Evolutionary conservation across 2,113 vertebrate species (phyloP).

Genomic region (Chlamydotis undulata): DNA sequence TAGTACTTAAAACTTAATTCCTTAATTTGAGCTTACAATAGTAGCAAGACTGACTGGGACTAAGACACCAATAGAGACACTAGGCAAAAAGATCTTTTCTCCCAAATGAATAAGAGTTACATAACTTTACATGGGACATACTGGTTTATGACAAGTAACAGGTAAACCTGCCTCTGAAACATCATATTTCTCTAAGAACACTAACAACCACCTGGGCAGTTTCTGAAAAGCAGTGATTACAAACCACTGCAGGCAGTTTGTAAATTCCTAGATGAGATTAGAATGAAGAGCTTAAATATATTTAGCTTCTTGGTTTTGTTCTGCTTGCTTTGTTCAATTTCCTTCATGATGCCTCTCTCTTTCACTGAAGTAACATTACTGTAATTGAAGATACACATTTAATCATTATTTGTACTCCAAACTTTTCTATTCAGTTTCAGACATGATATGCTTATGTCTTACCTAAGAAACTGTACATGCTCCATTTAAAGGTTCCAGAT

Average conservation of each 20-base stretch:
- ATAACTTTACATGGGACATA: background rate
- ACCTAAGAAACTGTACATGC: background rate
- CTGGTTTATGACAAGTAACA: background rate
- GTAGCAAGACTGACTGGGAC: background rate
- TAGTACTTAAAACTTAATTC: background rate
- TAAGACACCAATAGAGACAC: background rate
- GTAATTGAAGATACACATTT: background rate
- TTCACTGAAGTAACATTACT: background rate
- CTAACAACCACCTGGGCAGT: background rate
- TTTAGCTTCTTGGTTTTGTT: background rate
- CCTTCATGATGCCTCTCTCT: background rate
- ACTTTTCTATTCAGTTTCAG: background rate
- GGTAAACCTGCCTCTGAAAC: background rate
- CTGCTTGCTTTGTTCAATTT: background rate
- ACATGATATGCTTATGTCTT: fast-evolving
- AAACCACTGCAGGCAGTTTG: background rate
- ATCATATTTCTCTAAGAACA: background rate
- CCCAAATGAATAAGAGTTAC: background rate
- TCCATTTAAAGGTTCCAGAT: background rate
- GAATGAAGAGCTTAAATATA: background rate
- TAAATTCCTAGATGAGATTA: background rate
- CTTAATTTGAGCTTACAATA: background rate
- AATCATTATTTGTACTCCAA: background rate
- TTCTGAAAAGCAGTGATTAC: background rate
- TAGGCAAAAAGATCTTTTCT: background rate